Evolutionary conservation across 2,888 invertebrate species (phyloP), one percentile per base, ranked within the genome.

Genomic region (Drosophila neoperkinsi): DNA sequence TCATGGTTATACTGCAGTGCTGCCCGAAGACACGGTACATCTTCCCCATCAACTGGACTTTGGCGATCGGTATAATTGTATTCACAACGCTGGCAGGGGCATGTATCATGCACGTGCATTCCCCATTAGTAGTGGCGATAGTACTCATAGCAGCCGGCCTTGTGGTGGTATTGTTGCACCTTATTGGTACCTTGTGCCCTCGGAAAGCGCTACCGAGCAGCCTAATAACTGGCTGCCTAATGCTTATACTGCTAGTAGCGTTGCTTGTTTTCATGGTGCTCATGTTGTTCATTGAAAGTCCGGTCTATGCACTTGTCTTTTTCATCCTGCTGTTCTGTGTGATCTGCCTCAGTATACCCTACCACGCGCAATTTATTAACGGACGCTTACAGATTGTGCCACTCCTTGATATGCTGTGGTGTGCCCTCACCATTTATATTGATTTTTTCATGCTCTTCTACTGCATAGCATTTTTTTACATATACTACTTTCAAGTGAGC

Each of bases 311-410:
- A 1, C 34, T 72, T 0, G 6, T 55, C 3, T 68, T 76, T 33
- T 66, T 21, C 25, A 16, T 63, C 10, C 0, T 68, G 3, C 28
- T 79, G 0, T n/a, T 75, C 1, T 9, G 4, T 1, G 4, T 60
- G 7, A 2, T 53, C 7, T 2, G 50, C 1, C 0, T 79, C 0
- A 10, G 31, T 10, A 58, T 69, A 21, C 57, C 57, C 0, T 59
- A 56, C 3, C 65, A 76, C 3, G 57, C 76, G 0, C 72, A 69
- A 16, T 67, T 38, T 6, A 63, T 79, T 5, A 57, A 73, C 56
- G 80, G 73, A 7, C 77, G 85, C 1, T 18, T 75, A 1, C 36
- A 53, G 3, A 43, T 41, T 7, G 21, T 71, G 9, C 82, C 82
- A 0, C 3, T 70, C 1, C 11, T 43, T 5, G 69, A 85, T 5